Evolutionary conservation across 2,888 invertebrate species (phyloP), one percentile per base, ranked within the genome.

Genomic region (Caenorhabditis afra): DNA sequence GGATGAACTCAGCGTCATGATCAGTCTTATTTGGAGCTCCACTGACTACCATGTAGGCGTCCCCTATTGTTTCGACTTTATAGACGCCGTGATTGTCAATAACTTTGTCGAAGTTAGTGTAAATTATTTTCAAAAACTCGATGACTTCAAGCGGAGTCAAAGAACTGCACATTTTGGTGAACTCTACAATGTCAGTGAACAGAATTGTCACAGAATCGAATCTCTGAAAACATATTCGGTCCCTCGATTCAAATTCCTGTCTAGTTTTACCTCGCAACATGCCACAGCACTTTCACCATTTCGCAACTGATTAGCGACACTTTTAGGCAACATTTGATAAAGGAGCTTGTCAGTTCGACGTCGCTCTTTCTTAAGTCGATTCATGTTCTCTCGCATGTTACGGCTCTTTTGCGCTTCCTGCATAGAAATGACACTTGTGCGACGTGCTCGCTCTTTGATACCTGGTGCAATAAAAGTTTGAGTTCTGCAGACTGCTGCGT

Each of bases 241-340:
- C 41, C 23, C 14, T 20, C n/a, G 29, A 29, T 41, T 14, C 41
- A 8, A 14, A 8, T 11, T 2, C 41, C 2, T 41, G 3, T 52
- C 2, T 12, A 44, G 23, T 55, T 18, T 12, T 90, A 97, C 97
- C 93, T 98, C 96, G 91, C 97, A 98, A 14, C 97, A 97, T 87
- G 95, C 96, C 64, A 97, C 96, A 0, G 97, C 95, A 89, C 95
- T 95, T 91, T 95, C 96, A n/a, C 98, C 98, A 66, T 94, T 94
- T 84, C 97, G 92, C 65, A 98, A 92, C 55, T 96, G 92, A 91
- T 97, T 97, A 0, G 97, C 97, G 5, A 98, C 97, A 90, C 96
- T 95, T 91, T 96, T 96, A 37, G 98, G 98, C 92, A 98, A 97
- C 97, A 98, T 97, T 92, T 98, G 97, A 91, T 98, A 98, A 0